phyloP scores from a whole-genome alignment of 2,113 vertebrate species.

The Oncorhynchus kisutch region DNA sequence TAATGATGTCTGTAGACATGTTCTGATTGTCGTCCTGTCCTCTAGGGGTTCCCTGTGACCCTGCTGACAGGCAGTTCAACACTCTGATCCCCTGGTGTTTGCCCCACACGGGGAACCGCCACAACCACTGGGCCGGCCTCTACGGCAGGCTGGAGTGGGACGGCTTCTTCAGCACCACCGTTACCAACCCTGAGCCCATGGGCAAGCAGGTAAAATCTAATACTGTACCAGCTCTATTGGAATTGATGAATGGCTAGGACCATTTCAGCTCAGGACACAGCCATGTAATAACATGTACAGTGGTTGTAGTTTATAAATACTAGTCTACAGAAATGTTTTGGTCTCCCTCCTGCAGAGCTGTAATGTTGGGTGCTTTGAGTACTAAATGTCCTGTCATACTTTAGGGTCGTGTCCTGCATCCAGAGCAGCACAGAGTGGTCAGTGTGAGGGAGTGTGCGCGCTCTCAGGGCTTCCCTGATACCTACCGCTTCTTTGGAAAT shows the following conservation, averaged over 20 bases:
- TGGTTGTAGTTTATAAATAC: background rate
- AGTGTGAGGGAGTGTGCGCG: conserved; percentile 92
- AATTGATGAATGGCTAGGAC: background rate
- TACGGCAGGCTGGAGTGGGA: conserved; percentile 96
- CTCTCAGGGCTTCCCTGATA: conserved; percentile 95
- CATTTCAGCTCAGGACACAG: background rate
- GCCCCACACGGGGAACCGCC: conserved; percentile 94
- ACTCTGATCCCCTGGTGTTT: conserved; percentile 96
- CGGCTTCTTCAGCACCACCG: conserved; percentile 96
- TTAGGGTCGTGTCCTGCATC: conserved; percentile 90
- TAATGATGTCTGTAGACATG: background rate
- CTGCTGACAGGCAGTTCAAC: conserved; percentile 90
- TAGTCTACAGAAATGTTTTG: background rate
- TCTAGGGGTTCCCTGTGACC: conserved; percentile 84
- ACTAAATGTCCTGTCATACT: background rate
- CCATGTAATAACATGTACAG: background rate
- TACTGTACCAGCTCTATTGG: background rate
- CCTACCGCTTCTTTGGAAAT: conserved; percentile 92
- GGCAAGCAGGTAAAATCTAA: conserved; percentile 87
- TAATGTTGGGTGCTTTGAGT: background rate
- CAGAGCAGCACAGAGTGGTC: conserved; percentile 94
- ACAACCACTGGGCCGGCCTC: conserved; percentile 97
- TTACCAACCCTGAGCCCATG: conserved; percentile 97
- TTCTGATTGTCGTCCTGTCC: background rate
- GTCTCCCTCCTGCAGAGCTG: background rate